phyloP scores from a whole-genome alignment of 2,797 vertebrate genomes.

The Lycodopsis pacificus region DNA sequence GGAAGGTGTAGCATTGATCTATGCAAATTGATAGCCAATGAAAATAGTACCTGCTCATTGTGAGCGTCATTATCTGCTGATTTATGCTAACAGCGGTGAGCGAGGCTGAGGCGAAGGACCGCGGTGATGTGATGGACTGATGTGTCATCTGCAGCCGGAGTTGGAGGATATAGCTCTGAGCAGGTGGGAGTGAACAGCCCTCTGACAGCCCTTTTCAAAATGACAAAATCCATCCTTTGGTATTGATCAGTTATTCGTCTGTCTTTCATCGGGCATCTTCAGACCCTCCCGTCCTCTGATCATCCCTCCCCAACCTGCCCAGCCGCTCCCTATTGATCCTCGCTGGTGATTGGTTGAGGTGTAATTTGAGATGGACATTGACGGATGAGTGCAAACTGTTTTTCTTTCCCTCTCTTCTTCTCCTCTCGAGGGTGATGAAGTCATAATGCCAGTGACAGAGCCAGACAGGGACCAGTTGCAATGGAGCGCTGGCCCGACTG shows the following conservation, averaged over 20 bases:
- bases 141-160: slow-evolving; percentile 51
- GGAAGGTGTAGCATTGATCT: slow-evolving; percentile 57
- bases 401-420: slow-evolving; percentile 84
- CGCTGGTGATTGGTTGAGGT: slow-evolving; percentile 88
- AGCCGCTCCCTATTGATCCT: slow-evolving; percentile 90
- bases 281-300: slow-evolving; percentile 75
- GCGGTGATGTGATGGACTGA: slow-evolving; percentile 61
- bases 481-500: slow-evolving; percentile 73
- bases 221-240: slow-evolving; percentile 86
- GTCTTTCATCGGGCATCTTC: slow-evolving; percentile 77
- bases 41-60: slow-evolving; percentile 51
- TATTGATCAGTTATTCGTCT: slow-evolving; percentile 89
- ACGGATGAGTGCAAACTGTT: slow-evolving; percentile 87
- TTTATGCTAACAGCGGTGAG: slow-evolving; percentile 37
- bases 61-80: slow-evolving; percentile 46
- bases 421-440: slow-evolving; percentile 84
- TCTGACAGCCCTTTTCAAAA: slow-evolving; percentile 84
- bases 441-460: slow-evolving; percentile 83
- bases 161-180: slow-evolving; percentile 62
- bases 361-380: slow-evolving; percentile 90
- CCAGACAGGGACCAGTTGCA: slow-evolving; percentile 80
- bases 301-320: slow-evolving; percentile 80
- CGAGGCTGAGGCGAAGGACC: slow-evolving; percentile 17
- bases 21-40: slow-evolving; percentile 62
- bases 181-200: slow-evolving; percentile 73